phyloP scores from a whole-genome alignment of 2,888 invertebrate genomes.

The Epinotia brunnichana region DNA sequence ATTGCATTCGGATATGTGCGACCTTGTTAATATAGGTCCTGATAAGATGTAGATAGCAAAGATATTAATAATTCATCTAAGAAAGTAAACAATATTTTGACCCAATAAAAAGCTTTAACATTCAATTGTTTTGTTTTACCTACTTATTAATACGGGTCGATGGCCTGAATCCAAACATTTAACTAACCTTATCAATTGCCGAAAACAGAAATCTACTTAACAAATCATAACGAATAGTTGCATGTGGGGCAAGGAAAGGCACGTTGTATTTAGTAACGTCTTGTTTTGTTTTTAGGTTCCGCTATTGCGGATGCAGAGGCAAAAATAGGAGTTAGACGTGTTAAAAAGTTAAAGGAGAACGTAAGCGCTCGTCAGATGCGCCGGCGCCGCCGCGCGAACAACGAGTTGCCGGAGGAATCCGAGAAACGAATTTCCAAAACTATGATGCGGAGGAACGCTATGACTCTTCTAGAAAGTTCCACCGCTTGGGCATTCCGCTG shows the following conservation, averaged over 20 bases:
- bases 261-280: slow-evolving; percentile 27
- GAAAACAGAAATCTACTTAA: background rate
- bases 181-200: background rate
- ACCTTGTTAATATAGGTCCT: slow-evolving; percentile 47
- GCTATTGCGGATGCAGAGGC: slow-evolving; percentile 59
- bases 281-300: slow-evolving; percentile 77
- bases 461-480: slow-evolving; percentile 70
- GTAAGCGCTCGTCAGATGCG: slow-evolving; percentile 77
- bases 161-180: background rate
- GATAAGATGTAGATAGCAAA: slow-evolving; percentile 26
- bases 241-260: slow-evolving; percentile 26
- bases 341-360: slow-evolving; percentile 74
- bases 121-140: background rate
- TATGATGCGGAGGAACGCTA: slow-evolving; percentile 76
- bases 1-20: slow-evolving; percentile 57
- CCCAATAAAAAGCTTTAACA: slow-evolving; percentile 36
- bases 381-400: slow-evolving; percentile 74
- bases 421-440: slow-evolving; percentile 74
- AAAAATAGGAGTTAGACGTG: slow-evolving; percentile 60
- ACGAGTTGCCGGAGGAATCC: slow-evolving; percentile 73
- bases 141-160: background rate
- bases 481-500: slow-evolving; percentile 79
- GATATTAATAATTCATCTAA: background rate
- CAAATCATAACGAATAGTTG: slow-evolving; percentile 4
- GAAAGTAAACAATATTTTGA: background rate